Conservation (phyloP, 2,113 vertebrate species). For the Daboia siamensis region DNA sequence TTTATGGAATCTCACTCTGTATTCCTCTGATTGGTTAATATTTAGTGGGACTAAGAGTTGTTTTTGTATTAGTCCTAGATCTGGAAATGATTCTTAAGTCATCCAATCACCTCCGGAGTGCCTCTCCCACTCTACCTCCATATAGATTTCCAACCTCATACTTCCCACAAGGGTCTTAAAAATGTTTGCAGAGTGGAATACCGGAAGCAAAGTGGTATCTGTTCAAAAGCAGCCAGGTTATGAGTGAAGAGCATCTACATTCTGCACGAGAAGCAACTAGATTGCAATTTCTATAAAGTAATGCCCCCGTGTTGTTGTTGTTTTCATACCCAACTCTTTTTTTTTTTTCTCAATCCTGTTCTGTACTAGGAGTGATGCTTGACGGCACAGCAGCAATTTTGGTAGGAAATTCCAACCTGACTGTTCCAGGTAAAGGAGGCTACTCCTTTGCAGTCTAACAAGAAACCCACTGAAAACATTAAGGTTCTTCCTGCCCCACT, state of each 20-base stretch:
- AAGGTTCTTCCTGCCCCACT: not conserved
- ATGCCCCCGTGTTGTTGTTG: not conserved
- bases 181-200: not conserved
- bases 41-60: not conserved
- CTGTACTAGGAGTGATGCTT: not conserved
- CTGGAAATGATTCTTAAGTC: not conserved
- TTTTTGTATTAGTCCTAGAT: not conserved
- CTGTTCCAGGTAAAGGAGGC: not conserved
- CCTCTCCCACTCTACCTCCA: not conserved
- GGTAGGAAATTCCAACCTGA: not conserved
- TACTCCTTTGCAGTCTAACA: not conserved
- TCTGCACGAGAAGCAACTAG: not conserved
- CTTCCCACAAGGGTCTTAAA: not conserved
- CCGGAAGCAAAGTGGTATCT: not conserved
- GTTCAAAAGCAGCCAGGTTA: not conserved
- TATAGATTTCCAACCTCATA: not conserved
- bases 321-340: not conserved
- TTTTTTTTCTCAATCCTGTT: not conserved
- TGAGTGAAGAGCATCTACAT: not conserved
- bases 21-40: not conserved
- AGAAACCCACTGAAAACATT: not conserved
- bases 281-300: not conserved
- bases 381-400: not conserved
- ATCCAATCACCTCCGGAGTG: not conserved
- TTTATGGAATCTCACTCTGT: not conserved